phyloP scores from a whole-genome alignment of 2,797 vertebrate genomes.

The Linurgus olivaceus region DNA sequence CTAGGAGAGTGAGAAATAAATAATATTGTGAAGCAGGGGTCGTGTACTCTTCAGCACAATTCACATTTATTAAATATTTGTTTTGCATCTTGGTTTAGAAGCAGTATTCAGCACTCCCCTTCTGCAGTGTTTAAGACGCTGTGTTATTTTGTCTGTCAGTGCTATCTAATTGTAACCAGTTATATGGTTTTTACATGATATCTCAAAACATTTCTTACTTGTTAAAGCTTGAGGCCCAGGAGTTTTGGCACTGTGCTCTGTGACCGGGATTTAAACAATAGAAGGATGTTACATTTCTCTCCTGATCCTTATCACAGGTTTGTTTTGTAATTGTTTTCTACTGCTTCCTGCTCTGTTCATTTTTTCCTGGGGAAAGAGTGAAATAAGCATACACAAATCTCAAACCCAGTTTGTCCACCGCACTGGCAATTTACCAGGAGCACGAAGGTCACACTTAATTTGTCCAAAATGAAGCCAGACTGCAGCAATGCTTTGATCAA shows the following conservation, averaged over 20 bases:
- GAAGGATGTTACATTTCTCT: constrained; percentile 43
- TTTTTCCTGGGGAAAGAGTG: background rate
- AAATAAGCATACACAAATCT: background rate
- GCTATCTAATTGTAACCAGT: background rate
- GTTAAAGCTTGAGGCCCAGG: background rate
- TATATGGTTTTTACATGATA: background rate
- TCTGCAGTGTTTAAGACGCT: background rate
- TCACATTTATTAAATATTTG: background rate
- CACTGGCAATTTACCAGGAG: background rate
- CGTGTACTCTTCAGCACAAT: background rate
- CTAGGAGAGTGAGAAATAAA: background rate
- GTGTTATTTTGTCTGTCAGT: background rate
- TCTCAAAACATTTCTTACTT: background rate
- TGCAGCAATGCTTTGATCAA: constrained; percentile 50
- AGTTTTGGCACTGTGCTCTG: background rate
- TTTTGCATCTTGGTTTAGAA: background rate
- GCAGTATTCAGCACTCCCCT: background rate
- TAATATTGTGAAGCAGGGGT: background rate
- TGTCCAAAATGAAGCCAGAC: constrained; percentile 31
- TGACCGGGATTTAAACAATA: constrained; percentile 11
- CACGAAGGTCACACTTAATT: constrained; percentile 22
- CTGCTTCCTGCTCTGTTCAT: background rate
- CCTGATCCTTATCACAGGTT: constrained; percentile 20
- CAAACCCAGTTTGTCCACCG: background rate
- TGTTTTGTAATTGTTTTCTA: constrained; percentile 33